These are phyloP conservation scores for Lobophora halterata DNA, from an alignment of 2,888 invertebrate species.

Conservation along the genomic window DNA sequence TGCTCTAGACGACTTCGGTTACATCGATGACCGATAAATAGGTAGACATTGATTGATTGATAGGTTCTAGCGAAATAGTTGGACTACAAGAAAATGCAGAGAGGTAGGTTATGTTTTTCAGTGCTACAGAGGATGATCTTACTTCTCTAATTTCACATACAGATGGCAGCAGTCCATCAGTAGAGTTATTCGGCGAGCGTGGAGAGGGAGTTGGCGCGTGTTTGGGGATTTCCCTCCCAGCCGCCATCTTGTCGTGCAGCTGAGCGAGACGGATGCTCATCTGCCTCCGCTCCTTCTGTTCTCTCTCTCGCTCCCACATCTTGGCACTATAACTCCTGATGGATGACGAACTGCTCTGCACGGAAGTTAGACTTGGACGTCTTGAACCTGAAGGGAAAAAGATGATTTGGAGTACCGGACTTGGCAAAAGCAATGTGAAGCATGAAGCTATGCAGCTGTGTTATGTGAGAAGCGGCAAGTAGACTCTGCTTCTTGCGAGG, in stretches of 20 bases:
- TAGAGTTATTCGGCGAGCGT: conserved; percentile 88
- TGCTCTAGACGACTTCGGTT: too few species aligned
- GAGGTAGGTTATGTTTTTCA: too few species aligned
- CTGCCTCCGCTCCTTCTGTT: conserved; percentile 90
- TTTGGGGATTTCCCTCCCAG: conserved; percentile 70
- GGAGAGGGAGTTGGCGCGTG: conserved; percentile 86
- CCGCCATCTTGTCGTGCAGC: conserved; percentile 83
- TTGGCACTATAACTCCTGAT: conserved; percentile 90
- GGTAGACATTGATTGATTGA: too few species aligned
- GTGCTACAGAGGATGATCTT: conserved; percentile 52
- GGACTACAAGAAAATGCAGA: conserved; percentile 7
- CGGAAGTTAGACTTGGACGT: conserved; percentile 92
- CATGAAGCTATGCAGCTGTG: background rate
- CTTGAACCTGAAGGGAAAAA: conserved; percentile 85
- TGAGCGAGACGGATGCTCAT: conserved; percentile 88
- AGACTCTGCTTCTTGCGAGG: too few species aligned
- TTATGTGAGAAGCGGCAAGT: too few species aligned
- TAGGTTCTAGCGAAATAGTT: background rate
- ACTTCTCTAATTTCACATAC: conserved; percentile 91
- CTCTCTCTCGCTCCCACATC: conserved; percentile 89
- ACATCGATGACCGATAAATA: too few species aligned
- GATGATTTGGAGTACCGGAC: conserved; percentile 13
- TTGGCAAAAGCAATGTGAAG: background rate
- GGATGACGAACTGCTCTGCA: conserved; percentile 92
- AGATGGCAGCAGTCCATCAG: conserved; percentile 90